Evolutionary conservation across 2,113 vertebrate genomes (phyloP).

Genomic region (Daphoenositta chrysoptera): DNA sequence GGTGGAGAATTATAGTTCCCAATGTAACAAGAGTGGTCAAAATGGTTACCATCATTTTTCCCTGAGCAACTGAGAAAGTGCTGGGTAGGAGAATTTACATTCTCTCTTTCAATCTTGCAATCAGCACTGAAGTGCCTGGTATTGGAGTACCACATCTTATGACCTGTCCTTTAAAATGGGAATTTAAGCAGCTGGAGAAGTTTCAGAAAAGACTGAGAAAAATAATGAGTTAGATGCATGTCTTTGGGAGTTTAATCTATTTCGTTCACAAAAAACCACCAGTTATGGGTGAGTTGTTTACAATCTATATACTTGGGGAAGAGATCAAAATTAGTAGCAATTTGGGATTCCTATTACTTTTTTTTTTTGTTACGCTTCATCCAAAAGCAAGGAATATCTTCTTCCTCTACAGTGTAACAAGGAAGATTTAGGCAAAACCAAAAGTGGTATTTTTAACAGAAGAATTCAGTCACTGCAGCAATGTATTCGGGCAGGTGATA

Average conservation of each 20-base stretch:
- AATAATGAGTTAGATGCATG: background rate
- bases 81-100: background rate
- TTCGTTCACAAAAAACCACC: background rate
- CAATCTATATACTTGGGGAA: background rate
- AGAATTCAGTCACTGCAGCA: background rate
- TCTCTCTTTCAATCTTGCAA: background rate
- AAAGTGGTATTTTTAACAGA: background rate
- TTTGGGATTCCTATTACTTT: background rate
- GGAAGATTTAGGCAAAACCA: background rate
- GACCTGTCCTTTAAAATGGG: background rate
- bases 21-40: background rate
- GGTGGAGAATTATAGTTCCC: background rate
- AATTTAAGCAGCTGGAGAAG: background rate
- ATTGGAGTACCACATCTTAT: background rate
- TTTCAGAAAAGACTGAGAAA: background rate
- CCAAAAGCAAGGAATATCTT: background rate
- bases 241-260: background rate
- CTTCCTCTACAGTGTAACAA: background rate
- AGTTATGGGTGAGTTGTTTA: background rate
- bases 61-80: background rate
- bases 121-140: background rate
- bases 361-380: background rate
- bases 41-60: background rate
- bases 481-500: background rate
- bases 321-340: background rate